phyloP scores from a whole-genome alignment of 2,113 vertebrate genomes.

The Vulpes ferrilata region DNA sequence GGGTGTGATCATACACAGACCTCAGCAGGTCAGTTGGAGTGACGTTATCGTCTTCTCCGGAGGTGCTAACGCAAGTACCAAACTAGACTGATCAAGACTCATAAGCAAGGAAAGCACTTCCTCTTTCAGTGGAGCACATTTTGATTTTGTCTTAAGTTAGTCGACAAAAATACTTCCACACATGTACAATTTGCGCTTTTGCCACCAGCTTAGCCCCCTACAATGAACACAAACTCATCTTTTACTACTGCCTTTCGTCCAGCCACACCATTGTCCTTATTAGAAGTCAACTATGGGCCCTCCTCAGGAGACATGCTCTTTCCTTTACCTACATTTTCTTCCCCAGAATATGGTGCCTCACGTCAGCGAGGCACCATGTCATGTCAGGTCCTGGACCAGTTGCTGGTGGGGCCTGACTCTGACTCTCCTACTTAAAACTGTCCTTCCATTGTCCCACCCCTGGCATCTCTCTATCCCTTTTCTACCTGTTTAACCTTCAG shows the following conservation, averaged over 20 bases:
- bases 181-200: background rate
- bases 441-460: accelerated
- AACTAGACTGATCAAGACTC: background rate
- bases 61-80: background rate
- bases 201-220: no score
- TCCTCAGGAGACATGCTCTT: background rate
- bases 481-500: background rate
- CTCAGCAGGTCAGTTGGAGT: background rate
- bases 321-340: background rate
- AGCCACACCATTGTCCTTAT: background rate
- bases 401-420: accelerated
- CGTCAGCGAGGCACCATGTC: background rate
- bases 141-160: background rate
- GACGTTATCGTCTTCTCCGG: background rate
- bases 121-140: background rate
- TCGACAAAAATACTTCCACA: background rate
- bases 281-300: background rate
- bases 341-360: accelerated
- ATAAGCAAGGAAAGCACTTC: background rate
- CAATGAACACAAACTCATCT: background rate
- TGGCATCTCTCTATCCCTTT: background rate
- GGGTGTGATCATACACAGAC: background rate
- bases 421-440: background rate
- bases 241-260: background rate
- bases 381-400: background rate